phyloP scores from a whole-genome alignment of 2,113 vertebrate genomes.

The Rhinoptilus africanus region DNA sequence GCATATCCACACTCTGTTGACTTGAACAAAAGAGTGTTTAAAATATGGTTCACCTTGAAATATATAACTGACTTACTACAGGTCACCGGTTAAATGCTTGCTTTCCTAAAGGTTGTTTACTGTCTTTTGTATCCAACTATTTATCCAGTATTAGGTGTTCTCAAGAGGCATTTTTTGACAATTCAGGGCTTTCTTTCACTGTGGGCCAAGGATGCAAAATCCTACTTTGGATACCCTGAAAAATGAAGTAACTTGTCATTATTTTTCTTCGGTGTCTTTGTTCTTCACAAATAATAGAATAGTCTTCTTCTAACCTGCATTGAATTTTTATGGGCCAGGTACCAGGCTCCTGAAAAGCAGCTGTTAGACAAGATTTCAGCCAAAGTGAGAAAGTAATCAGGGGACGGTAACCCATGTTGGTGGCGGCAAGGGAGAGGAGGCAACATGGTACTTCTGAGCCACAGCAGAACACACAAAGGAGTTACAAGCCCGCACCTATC shows the following conservation, averaged over 20 bases:
- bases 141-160: not conserved
- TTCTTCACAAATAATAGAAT: not conserved
- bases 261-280: not conserved
- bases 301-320: not conserved
- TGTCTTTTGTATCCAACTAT: not conserved
- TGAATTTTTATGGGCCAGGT: not conserved
- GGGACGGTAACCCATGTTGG: not conserved
- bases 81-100: not conserved
- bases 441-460: not conserved
- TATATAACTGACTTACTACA: not conserved
- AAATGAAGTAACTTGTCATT: not conserved
- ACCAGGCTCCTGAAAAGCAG: not conserved
- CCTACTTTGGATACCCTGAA: not conserved
- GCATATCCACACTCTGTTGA: not conserved
- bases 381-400: not conserved
- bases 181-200: not conserved
- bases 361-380: not conserved
- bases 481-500: not conserved
- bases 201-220: not conserved
- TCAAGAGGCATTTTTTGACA: not conserved
- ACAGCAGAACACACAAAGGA: not conserved
- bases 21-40: not conserved
- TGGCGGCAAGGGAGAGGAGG: not conserved
- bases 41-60: not conserved
- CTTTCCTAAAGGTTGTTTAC: not conserved